phyloP scores from a whole-genome alignment of 1,140 invertebrate species.

The Metopolophium dirhodum region DNA sequence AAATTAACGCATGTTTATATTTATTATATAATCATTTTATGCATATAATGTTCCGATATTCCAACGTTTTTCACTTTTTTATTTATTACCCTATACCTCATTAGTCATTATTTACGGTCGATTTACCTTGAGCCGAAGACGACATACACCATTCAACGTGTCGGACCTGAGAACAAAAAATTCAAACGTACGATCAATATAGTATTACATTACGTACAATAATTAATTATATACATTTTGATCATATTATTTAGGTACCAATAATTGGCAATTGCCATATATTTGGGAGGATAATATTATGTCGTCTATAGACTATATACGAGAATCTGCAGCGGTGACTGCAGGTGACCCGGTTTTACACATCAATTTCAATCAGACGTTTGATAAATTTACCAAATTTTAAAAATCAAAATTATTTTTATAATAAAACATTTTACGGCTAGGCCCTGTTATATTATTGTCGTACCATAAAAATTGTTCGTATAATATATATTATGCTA shows the following conservation, averaged over 20 bases:
- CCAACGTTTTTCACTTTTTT: not conserved
- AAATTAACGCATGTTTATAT: not conserved
- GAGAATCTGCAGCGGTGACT: too few species aligned
- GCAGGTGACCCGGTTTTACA: too few species aligned
- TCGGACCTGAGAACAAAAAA: slow-evolving; percentile 26
- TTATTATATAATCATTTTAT: too few species aligned
- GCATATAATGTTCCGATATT: not conserved
- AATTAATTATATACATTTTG: not conserved
- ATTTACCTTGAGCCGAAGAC: slow-evolving; percentile 48
- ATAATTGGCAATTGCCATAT: not conserved
- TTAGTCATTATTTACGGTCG: not conserved
- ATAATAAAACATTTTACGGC: not conserved
- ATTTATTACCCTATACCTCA: not conserved
- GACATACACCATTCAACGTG: slow-evolving; percentile 51
- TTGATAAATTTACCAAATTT: not conserved
- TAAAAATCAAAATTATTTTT: not conserved
- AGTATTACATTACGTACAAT: not conserved
- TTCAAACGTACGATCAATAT: not conserved
- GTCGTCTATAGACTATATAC: not conserved
- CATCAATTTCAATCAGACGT: not conserved
- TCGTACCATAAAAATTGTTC: not conserved
- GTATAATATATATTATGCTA: not conserved
- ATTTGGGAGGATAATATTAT: not conserved
- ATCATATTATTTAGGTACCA: not conserved
- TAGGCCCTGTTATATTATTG: not conserved